Evolutionary conservation across 2,888 invertebrate species (phyloP).

Genomic region (Rambutsinella grinnellia): DNA sequence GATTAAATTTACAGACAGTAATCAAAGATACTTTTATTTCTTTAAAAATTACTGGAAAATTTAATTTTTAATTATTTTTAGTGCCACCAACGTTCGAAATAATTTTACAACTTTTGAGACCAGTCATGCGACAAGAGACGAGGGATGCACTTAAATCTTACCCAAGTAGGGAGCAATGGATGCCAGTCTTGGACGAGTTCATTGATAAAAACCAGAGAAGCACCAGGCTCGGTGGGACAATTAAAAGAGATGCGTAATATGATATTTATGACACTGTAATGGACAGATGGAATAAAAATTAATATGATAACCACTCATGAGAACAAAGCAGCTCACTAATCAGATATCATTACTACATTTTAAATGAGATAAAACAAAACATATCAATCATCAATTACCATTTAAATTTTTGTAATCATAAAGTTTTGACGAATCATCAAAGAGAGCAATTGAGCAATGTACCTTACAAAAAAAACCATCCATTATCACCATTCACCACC

Average conservation of each 20-base stretch:
- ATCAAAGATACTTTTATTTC: neutral
- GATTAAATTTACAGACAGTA: neutral
- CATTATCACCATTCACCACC: too few species aligned
- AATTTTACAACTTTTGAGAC: neutral
- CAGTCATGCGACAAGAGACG: neutral
- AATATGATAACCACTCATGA: neutral
- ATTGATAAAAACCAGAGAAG: conserved; percentile 5
- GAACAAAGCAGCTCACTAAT: neutral
- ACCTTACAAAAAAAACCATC: too few species aligned
- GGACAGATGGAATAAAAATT: neutral
- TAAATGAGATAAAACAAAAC: too few species aligned
- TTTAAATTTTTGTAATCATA: too few species aligned
- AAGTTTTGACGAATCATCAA: too few species aligned
- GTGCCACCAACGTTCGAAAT: conserved; percentile 7
- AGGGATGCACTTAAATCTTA: neutral
- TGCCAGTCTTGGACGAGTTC: neutral
- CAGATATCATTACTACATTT: neutral
- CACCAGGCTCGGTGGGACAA: neutral
- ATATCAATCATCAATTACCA: too few species aligned
- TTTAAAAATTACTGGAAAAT: neutral
- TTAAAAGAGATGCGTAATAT: too few species aligned
- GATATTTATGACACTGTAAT: neutral
- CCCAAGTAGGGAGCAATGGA: neutral
- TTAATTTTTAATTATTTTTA: too few species aligned
- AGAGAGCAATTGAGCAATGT: too few species aligned